Percentiles rank a stretch among this genome's conserved stretches.
Evolutionary conservation across 1,140 invertebrate genomes (phyloP).

Genomic region (Drosophila willistoni): DNA sequence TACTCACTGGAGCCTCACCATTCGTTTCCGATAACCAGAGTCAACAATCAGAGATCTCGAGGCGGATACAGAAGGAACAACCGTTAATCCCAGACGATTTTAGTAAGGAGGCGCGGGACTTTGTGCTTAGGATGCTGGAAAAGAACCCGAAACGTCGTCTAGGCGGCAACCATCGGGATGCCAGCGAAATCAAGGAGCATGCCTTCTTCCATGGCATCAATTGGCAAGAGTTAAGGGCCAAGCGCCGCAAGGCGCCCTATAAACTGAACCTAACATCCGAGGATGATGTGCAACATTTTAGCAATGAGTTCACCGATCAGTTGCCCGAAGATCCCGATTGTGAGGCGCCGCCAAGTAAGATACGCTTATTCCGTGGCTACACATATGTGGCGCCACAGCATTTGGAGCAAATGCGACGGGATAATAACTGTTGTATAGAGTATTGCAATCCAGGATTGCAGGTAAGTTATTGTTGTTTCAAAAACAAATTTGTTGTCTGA

Average conservation of each 20-base stretch:
- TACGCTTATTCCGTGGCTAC: conserved; percentile 96
- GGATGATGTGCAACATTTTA: conserved; percentile 97
- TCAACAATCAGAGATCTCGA: conserved; percentile 96
- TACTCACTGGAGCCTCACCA: conserved; percentile 98
- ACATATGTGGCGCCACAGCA: conserved; percentile 97
- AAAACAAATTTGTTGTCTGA: not conserved
- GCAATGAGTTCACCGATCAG: conserved; percentile 97
- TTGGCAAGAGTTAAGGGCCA: conserved; percentile 90
- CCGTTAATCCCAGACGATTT: conserved; percentile 92
- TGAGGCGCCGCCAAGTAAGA: conserved; percentile 91
- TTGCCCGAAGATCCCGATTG: conserved; percentile 95
- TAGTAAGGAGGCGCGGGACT: conserved; percentile 86
- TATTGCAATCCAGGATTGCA: conserved; percentile 63
- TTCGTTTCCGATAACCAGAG: conserved; percentile 97
- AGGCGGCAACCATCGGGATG: conserved; percentile 91
- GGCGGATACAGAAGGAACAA: conserved; percentile 92
- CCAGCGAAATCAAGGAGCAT: conserved; percentile 93
- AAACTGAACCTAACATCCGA: conserved; percentile 91
- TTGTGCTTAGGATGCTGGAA: conserved; percentile 90
- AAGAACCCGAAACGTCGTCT: conserved; percentile 94
- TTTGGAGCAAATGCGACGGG: conserved; percentile 59
- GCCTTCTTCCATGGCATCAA: conserved; percentile 91
- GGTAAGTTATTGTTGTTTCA: conserved; percentile 30
- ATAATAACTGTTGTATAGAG: conserved; percentile 61
- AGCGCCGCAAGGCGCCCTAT: conserved; percentile 91